Evolutionary conservation across 1,140 invertebrate species (phyloP), one percentile per base, ranked within the genome.

Genomic region (Lepidostoma basale): DNA sequence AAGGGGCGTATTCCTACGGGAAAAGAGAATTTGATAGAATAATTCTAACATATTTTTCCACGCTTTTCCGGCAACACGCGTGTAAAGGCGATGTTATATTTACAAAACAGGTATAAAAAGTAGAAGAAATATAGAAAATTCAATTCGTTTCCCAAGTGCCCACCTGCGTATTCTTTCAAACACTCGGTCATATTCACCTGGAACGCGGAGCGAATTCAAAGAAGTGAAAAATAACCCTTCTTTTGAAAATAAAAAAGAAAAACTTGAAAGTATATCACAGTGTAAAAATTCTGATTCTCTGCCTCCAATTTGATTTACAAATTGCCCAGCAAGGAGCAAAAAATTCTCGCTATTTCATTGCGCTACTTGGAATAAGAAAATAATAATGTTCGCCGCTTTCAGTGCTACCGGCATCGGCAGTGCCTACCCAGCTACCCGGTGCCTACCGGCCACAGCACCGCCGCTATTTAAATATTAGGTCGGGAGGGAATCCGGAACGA

Each of bases 151-250:
- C n/a, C 12, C 36, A 40, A 40, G 36, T 16, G n/a, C 39, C 39
- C 39, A 40, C 18, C 39, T 40, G 39, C 9, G 39, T 40, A 40
- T 40, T 23, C 16, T 47, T 47, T 20, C 18, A 20, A 18, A 16
- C 20, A 18, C 23, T 23, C 26, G 25, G 23, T 16, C 26, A 54
- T 54, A 30, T 28, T 54, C 49, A 54, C n/a, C n/a, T 28, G 18
- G 20, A 54, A 28, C 10, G 25, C 25, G 25, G 49, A 20, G 49
- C 12, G 25, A 28, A 16, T 16, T 25, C 25, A 54, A n/a, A 28
- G 49, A 25, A 14, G 26, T 18, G 26, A 54, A 54, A 36, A 54
- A 54, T 14, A 54, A 54, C 45, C 45, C 22, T 25, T 49, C 23
- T 9, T n/a, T 36, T 36, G 2, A n/a, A 36, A 36, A 12, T 36